Evolutionary conservation across 2,888 invertebrate genomes (phyloP).

Genomic region (Oasisia sp.): DNA sequence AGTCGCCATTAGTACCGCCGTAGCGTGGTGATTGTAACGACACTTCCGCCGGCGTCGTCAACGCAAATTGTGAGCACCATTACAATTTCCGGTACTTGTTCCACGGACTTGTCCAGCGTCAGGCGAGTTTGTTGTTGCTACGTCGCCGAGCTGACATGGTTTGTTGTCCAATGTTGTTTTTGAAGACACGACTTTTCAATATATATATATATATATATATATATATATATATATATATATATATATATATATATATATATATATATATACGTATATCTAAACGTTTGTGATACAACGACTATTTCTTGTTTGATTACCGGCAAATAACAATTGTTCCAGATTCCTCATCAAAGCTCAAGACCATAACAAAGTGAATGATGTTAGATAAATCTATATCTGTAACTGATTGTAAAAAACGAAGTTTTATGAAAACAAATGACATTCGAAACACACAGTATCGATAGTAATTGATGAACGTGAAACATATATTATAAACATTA

Average conservation of each 20-base stretch:
- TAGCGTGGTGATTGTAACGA: not conserved
- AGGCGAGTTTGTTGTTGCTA: not conserved
- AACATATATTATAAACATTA: not conserved
- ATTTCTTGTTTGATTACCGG: too few species aligned
- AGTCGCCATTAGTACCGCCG: not conserved
- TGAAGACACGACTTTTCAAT: not conserved
- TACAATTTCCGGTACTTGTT: slow-evolving; percentile 6
- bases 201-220: too few species aligned
- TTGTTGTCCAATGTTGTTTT: not conserved
- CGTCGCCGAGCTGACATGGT: not conserved
- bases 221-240: too few species aligned
- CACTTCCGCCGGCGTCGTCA: not conserved
- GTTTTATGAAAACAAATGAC: not conserved
- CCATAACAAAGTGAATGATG: not conserved
- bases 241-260: too few species aligned
- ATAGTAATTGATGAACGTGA: not conserved
- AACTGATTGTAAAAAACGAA: too few species aligned
- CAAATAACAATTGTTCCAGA: too few species aligned
- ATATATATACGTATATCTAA: too few species aligned
- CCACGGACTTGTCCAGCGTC: not conserved
- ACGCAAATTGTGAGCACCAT: not conserved
- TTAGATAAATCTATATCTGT: not conserved
- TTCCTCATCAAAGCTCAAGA: not conserved
- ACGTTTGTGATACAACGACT: too few species aligned
- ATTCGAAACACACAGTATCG: not conserved